These are phyloP conservation scores for Apodemia duryi DNA, from an alignment of 2,888 invertebrate species.

Conservation along the genomic window DNA sequence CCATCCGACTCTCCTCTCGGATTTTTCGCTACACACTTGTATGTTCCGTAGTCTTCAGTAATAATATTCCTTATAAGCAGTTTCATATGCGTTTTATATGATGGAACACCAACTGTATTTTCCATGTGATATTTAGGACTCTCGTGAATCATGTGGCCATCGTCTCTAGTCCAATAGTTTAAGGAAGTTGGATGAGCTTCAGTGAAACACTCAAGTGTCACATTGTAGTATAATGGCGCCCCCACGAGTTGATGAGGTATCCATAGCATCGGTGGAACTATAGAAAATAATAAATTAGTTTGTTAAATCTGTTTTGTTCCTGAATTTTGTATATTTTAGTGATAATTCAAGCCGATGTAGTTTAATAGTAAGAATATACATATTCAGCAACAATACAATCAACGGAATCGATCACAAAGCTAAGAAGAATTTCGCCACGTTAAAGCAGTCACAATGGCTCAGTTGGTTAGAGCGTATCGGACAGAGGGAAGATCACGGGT, in stretches of 20 bases:
- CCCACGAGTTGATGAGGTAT: constrained; percentile 95
- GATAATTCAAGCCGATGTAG: too few relatives aligned
- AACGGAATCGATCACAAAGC: too few relatives aligned
- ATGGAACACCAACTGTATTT: constrained; percentile 83
- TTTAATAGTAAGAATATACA: too few relatives aligned
- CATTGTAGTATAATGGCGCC: constrained; percentile 88
- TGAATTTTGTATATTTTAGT: too few relatives aligned
- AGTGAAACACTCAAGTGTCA: constrained; percentile 92
- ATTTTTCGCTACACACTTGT: too few relatives aligned
- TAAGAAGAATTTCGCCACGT: too few relatives aligned
- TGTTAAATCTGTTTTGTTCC: too few relatives aligned
- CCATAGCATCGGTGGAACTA: constrained; percentile 95
- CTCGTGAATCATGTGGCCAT: constrained; percentile 93
- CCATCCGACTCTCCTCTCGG: too few relatives aligned
- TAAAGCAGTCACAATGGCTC: too few relatives aligned
- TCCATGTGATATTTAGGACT: constrained; percentile 89
- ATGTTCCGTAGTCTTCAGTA: constrained; percentile 77
- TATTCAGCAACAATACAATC: too few relatives aligned
- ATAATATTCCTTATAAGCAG: constrained; percentile 88
- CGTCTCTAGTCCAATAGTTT: constrained; percentile 94
- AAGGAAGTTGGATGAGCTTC: constrained; percentile 95
- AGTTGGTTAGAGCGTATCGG: too few relatives aligned
- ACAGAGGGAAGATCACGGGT: too few relatives aligned
- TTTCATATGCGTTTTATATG: constrained; percentile 93
- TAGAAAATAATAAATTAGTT: constrained; percentile 39